Conservation (phyloP, 2,888 invertebrate species). For the Gortyna flavago region DNA sequence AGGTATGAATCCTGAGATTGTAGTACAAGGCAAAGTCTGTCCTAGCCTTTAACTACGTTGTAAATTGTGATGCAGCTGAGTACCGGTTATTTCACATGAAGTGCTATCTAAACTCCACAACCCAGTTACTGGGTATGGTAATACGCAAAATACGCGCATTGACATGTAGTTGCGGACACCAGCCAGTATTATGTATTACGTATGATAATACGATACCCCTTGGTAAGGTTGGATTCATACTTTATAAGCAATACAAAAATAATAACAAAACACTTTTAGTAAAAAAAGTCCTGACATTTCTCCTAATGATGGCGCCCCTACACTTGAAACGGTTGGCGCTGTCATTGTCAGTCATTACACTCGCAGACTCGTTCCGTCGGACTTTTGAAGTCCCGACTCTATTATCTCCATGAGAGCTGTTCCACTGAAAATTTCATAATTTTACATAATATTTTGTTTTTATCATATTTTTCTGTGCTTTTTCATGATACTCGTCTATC, state of each 20-base stretch:
- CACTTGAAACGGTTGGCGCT: constrained; percentile 26
- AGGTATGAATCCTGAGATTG: too few species aligned
- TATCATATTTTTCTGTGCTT: neutral
- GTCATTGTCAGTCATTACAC: constrained; percentile 59
- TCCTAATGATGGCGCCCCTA: constrained; percentile 1
- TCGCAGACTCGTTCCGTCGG: constrained; percentile 22
- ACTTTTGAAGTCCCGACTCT: constrained; percentile 35
- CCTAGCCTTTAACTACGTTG: too few species aligned
- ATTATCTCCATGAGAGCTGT: constrained; percentile 16
- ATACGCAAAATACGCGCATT: too few species aligned
- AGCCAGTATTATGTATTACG: too few species aligned
- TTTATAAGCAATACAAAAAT: neutral
- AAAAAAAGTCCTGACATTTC: neutral
- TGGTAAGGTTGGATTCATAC: neutral
- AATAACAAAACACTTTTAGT: neutral
- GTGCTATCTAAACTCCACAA: too few species aligned
- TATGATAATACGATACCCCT: too few species aligned
- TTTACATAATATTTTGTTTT: constrained; percentile 9
- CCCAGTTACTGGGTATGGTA: too few species aligned
- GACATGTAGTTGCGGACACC: too few species aligned
- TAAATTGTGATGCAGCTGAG: too few species aligned
- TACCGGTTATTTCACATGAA: too few species aligned
- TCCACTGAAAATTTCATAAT: constrained; percentile 22
- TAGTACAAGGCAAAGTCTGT: too few species aligned
- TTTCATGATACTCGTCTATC: neutral